These are phyloP conservation scores for Euborellia annulipes DNA, from an alignment of 1,140 invertebrate genomes.

Conservation along the genomic window DNA sequence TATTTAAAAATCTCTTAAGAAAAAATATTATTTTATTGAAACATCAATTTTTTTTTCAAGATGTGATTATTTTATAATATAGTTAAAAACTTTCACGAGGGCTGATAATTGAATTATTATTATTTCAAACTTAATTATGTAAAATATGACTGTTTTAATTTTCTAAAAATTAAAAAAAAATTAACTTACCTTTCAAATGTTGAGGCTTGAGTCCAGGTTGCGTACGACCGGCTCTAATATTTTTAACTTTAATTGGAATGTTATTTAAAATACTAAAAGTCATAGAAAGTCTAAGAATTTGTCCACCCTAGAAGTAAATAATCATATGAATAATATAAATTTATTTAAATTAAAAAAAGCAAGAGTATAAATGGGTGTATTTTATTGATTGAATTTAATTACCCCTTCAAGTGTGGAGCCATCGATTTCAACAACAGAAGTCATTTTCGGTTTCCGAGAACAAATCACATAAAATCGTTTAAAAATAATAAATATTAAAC, in stretches of 20 bases:
- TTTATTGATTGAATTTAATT: conserved; percentile 19
- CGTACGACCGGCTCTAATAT: conserved; percentile 61
- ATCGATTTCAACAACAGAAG: conserved; percentile 34
- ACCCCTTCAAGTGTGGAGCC: conserved; percentile 47
- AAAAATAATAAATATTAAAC: no score
- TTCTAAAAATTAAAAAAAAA: no score
- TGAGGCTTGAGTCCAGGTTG: conserved; percentile 74
- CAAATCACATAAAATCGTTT: no score
- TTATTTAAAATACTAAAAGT: conserved; percentile 57
- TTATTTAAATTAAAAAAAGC: conserved; percentile 7
- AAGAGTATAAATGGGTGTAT: background rate
- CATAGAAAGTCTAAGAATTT: conserved; percentile 66
- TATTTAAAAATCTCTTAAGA: no score
- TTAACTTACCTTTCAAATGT: conserved; percentile 68
- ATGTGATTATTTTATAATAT: no score
- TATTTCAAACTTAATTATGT: no score
- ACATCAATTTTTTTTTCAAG: no score
- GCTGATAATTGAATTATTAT: no score
- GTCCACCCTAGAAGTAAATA: conserved; percentile 52
- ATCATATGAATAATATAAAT: conserved; percentile 10
- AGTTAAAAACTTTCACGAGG: no score
- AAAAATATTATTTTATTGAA: no score
- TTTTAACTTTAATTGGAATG: conserved; percentile 54
- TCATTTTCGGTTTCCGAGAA: no score
- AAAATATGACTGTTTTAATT: no score